A percentile compares a stretch with the other conserved stretches of the same genome.
Evolutionary conservation across 2,113 vertebrate species (phyloP).

Genomic region (Rallus limicola): DNA sequence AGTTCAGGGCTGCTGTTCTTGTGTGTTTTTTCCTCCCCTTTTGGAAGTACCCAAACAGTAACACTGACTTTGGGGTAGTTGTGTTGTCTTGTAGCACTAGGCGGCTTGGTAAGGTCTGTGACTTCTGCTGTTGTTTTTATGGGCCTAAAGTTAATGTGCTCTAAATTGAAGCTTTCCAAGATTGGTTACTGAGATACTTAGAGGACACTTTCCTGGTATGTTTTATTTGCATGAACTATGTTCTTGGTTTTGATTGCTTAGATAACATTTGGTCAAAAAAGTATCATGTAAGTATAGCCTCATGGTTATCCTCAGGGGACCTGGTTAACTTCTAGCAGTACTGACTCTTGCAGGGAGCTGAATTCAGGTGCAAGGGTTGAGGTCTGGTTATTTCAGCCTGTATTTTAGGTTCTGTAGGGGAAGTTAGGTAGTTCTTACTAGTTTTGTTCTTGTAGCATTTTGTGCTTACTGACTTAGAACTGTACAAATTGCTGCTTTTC

Average conservation of each 20-base stretch:
- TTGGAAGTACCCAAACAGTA: background rate
- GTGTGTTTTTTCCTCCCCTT: background rate
- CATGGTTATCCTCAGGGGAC: background rate
- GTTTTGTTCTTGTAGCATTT: background rate
- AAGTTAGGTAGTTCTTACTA: background rate
- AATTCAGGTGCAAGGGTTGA: slow-evolving; percentile 12
- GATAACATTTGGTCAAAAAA: background rate
- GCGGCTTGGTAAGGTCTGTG: background rate
- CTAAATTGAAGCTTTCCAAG: slow-evolving; percentile 1
- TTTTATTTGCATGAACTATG: slow-evolving; percentile 5
- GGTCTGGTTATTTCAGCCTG: slow-evolving; percentile 29
- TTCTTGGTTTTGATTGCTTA: background rate
- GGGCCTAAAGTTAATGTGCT: background rate
- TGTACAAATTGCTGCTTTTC: background rate
- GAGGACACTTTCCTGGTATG: background rate
- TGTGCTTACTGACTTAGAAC: background rate
- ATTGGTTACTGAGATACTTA: background rate
- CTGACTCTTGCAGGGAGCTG: background rate
- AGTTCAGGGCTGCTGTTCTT: background rate
- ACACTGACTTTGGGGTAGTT: background rate
- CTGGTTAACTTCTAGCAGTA: background rate
- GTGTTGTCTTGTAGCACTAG: background rate
- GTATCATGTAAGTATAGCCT: background rate
- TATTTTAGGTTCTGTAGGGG: slow-evolving; percentile 13
- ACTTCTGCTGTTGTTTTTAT: background rate